Evolutionary conservation across 2,888 invertebrate genomes (phyloP), one percentile per base, ranked within the genome.

Genomic region (Chrysolina americana): DNA sequence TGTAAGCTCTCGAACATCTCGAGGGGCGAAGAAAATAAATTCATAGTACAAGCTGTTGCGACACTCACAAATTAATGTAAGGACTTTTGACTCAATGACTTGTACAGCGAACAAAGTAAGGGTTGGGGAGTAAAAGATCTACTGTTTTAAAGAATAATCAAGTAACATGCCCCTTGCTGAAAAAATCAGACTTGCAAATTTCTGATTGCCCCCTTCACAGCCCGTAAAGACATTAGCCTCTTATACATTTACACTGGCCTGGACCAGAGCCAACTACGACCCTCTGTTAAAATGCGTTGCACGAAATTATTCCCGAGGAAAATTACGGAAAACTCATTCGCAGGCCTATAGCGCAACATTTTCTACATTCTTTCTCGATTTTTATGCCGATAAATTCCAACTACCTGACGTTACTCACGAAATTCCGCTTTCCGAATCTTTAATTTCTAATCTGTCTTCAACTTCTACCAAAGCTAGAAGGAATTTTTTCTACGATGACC

Each of bases 171-270:
- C 85, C 86, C 82, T 53, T 82, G 81, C 83, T 81, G 84, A 87
- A 87, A 88, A 88, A 88, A 88, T 88, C 88, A 88, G 86, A 87
- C 87, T 88, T 88, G 88, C 88, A 88, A 88, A 88, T 88, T 87
- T 86, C 83, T 85, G 85, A 86, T 86, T 86, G 87, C 84, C 84
- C 87, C 88, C 87, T 87, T 88, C 86, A 81, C 87, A 87, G 86
- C 81, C 87, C 85, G 87, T 88, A 87, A 87, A 87, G 87, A 87
- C 87, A 87, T 88, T 88, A 88, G 87, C 87, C 86, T 87, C 86
- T 86, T 87, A 79, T 78, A 85, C 83, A 86, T 86, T 86, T 85
- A 85, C 86, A 86, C 86, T 85, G 77, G 74, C 71, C 78, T 74
- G 75, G 73, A 64, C 75, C 64, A 64, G 69, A 65, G 65, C 72